Evolutionary conservation across 2,888 invertebrate genomes (phyloP), one percentile per base, ranked within the genome.

Genomic region (Chromoteleia sp.): DNA sequence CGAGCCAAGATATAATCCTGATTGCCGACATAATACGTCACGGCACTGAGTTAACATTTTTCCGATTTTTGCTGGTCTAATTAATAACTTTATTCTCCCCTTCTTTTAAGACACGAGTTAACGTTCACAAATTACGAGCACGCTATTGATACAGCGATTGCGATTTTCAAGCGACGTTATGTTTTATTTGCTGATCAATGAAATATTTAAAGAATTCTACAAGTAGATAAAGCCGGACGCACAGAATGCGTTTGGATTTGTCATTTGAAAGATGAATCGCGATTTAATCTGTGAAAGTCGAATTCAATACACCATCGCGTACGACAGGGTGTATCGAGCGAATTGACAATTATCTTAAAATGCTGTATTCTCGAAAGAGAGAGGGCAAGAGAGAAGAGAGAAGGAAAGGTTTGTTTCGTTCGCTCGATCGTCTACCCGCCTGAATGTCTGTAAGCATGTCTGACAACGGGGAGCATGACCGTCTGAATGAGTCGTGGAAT

Each of bases 401-500:
- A 74, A 1, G 36, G 70, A 19, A 33, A 39, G 43, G 30, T 73
- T 71, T 73, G 73, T 73, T 73, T 79, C 67, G 85, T 78, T 84
- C 79, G 84, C 48, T 71, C 82, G 81, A 85, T 85, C 87, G 88
- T 87, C 88, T 82, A 86, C 76, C 86, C 67, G 79, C 61, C 82
- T 85, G 88, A 86, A 87, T 88, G 88, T 88, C 88, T 86, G 87
- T 87, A 86, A 84, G 84, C 86, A 87, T 89, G 89, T 89, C 89
- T 86, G 88, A 89, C 89, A 88, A 86, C 88, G 86, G 85, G 83
- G 87, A 86, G 87, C 87, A 89, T 86, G 87, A 88, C 86, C 85
- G 82, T 85, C 82, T 87, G 88, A 89, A 89, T 89, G 88, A 87
- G 85, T 84, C 85, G 79, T 87, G 89, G 89, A 89, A 89, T 89